phyloP scores from a whole-genome alignment of 2,888 invertebrate species.

The Abrostola triplasia region DNA sequence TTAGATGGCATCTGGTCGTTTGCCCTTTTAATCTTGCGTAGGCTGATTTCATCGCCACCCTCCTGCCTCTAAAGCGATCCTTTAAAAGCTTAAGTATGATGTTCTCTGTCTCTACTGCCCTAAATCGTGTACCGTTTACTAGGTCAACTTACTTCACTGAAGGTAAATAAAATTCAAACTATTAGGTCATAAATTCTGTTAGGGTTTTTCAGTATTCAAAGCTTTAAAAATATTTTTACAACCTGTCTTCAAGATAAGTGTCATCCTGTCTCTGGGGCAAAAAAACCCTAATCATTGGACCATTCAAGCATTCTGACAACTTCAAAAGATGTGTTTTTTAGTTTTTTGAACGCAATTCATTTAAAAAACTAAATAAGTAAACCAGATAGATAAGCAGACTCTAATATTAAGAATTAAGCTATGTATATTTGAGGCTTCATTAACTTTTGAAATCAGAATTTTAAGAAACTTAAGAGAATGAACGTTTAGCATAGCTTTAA shows the following conservation, averaged over 20 bases:
- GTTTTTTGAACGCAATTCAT: background rate
- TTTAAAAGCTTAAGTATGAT: background rate
- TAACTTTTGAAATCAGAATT: conserved; percentile 37
- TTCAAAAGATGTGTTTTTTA: conserved; percentile 8
- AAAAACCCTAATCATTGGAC: conserved; percentile 31
- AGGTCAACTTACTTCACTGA: background rate
- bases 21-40: conserved; percentile 24
- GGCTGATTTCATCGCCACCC: background rate
- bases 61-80: conserved; percentile 11
- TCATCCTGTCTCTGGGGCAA: conserved; percentile 7
- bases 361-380: conserved; percentile 13
- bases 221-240: conserved; percentile 33
- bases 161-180: background rate
- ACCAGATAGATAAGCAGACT: conserved; percentile 29
- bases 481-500: conserved; percentile 19
- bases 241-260: conserved; percentile 13
- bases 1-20: conserved; percentile 35
- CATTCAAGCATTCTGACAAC: conserved; percentile 21
- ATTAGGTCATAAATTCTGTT: conserved; percentile 17
- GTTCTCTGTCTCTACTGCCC: background rate
- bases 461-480: conserved; percentile 29
- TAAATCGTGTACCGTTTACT: background rate
- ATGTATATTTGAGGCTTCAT: conserved; percentile 22
- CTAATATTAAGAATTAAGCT: conserved; percentile 27
- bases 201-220: conserved; percentile 15